phyloP scores from a whole-genome alignment of 2,797 vertebrate genomes.

The Karalla daura region DNA sequence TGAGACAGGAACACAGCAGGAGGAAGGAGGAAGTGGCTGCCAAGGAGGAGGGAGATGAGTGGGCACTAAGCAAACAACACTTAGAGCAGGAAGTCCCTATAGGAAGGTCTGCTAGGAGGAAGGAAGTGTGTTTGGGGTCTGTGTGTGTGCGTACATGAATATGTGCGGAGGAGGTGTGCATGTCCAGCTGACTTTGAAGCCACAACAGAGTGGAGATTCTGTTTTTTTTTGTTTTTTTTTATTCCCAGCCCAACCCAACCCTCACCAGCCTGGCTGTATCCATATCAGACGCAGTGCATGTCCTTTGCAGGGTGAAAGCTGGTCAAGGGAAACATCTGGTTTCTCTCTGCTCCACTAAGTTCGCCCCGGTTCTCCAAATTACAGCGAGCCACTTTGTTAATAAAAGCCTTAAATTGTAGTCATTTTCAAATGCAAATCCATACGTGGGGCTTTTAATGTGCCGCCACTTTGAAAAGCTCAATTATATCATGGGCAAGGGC shows the following conservation, averaged over 20 bases:
- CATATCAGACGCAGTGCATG: conserved; percentile 47
- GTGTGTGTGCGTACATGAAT: conserved; percentile 24
- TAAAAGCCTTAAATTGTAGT: conserved; percentile 65
- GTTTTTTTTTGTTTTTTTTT: neutral
- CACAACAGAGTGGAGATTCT: conserved; percentile 38
- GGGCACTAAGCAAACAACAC: conserved; percentile 74
- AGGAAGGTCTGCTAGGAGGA: conserved; percentile 57
- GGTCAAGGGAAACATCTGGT: conserved; percentile 65
- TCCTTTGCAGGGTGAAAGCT: conserved; percentile 59
- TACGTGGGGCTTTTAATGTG: conserved; percentile 59
- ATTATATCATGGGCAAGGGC: conserved; percentile 71
- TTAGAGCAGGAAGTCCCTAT: conserved; percentile 71
- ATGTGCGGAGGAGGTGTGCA: conserved; percentile 54
- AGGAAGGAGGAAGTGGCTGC: conserved; percentile 72
- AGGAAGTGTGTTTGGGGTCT: conserved; percentile 54
- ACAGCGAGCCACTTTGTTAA: conserved; percentile 50
- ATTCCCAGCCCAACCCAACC: too few relatives aligned
- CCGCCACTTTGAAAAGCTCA: conserved; percentile 66
- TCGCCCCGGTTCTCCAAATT: conserved; percentile 43
- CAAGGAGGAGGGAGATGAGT: conserved; percentile 67
- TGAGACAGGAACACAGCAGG: conserved; percentile 48
- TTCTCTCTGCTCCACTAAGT: conserved; percentile 65
- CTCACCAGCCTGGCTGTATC: too few relatives aligned
- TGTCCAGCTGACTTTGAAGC: conserved; percentile 66
- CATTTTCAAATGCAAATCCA: conserved; percentile 68